Percentiles rank a stretch among this genome's conserved stretches.
phyloP scores from a whole-genome alignment of 2,797 vertebrate genomes.

The Pseudochirops corinnae region DNA sequence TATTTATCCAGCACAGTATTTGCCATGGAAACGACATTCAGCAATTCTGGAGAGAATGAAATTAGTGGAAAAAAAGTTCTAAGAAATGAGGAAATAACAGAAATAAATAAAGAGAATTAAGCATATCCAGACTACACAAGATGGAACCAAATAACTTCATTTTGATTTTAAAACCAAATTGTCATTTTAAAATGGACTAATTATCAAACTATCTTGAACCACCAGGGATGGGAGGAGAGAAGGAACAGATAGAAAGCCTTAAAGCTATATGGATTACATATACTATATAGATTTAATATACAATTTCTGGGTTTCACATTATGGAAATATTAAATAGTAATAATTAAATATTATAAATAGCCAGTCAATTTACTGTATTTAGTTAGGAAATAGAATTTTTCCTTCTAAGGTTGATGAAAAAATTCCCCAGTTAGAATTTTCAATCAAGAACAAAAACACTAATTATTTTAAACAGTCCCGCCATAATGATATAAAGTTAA shows the following conservation, averaged over 20 bases:
- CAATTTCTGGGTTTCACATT: background rate
- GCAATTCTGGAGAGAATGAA: background rate
- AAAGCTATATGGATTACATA: background rate
- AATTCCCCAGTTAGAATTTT: constrained; percentile 11
- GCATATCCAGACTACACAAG: background rate
- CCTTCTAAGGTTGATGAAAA: background rate
- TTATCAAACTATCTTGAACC: background rate
- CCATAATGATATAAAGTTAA: background rate
- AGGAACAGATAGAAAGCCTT: background rate
- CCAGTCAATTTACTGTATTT: background rate
- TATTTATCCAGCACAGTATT: background rate
- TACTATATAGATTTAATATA: background rate
- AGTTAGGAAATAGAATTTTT: background rate
- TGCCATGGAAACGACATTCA: background rate
- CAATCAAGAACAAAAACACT: constrained; percentile 10
- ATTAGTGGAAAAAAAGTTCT: background rate
- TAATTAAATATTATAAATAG: background rate
- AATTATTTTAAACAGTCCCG: background rate
- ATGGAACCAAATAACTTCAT: background rate
- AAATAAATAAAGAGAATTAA: background rate
- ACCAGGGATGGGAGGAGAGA: background rate
- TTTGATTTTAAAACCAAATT: background rate
- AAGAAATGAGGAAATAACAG: background rate
- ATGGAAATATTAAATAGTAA: background rate
- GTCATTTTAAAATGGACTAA: background rate